These are phyloP conservation scores for Xestia sexstrigata DNA, from an alignment of 2,888 invertebrate genomes.

Conservation along the genomic window DNA sequence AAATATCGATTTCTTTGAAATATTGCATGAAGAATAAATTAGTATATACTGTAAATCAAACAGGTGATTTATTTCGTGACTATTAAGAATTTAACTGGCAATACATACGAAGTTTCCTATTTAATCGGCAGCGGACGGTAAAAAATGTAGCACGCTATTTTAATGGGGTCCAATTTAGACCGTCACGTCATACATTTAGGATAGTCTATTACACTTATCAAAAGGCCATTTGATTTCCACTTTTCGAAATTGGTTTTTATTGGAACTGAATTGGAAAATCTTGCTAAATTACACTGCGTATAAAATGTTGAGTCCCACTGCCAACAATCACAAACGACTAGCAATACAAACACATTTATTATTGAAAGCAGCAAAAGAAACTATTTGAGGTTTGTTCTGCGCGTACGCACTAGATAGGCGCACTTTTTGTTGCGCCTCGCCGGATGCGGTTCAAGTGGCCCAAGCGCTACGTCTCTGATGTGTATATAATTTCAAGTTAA, in stretches of 20 bases:
- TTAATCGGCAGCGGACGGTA: constrained; percentile 27
- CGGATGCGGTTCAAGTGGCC: constrained; percentile 81
- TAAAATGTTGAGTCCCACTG: constrained; percentile 77
- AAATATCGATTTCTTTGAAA: constrained; percentile 60
- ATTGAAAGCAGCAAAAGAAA: constrained; percentile 80
- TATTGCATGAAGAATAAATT: constrained; percentile 51
- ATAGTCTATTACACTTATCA: constrained; percentile 31
- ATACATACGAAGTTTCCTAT: constrained; percentile 32
- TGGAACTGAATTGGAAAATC: not conserved
- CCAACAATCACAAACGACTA: constrained; percentile 69
- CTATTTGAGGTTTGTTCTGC: constrained; percentile 86
- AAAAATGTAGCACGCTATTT: constrained; percentile 51
- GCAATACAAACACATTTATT: constrained; percentile 81
- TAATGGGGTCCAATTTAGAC: constrained; percentile 38
- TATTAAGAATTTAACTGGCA: constrained; percentile 47
- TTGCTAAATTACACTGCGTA: not conserved
- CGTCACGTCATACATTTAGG: constrained; percentile 40
- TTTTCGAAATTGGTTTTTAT: not conserved
- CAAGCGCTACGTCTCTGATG: constrained; percentile 72
- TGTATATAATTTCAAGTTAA: constrained; percentile 82
- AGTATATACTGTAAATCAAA: constrained; percentile 54
- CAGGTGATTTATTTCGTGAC: constrained; percentile 65
- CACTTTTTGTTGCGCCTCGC: constrained; percentile 83
- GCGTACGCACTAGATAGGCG: constrained; percentile 70
- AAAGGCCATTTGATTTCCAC: constrained; percentile 32